phyloP scores from a whole-genome alignment of 2,113 vertebrate genomes.

The Takifugu flavidus region DNA sequence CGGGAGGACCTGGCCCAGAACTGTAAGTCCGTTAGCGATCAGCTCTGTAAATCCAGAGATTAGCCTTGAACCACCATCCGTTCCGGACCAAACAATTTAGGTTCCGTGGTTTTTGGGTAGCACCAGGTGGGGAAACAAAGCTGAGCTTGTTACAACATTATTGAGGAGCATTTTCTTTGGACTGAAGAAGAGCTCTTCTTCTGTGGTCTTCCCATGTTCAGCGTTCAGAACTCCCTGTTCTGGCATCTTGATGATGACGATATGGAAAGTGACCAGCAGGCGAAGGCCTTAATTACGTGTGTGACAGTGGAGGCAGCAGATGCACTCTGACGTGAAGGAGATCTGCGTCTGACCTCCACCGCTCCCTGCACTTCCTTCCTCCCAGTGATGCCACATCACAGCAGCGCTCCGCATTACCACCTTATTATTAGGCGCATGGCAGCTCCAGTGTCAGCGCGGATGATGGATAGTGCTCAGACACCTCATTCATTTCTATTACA shows the following conservation, averaged over 20 bases:
- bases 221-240: background rate
- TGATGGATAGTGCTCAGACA: conserved; percentile 88
- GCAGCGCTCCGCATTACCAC: conserved; percentile 11
- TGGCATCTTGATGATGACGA: conserved; percentile 17
- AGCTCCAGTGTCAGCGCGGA: conserved; percentile 38
- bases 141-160: too few species aligned
- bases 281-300: conserved; percentile 1
- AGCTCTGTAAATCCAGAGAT: too few species aligned
- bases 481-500: conserved; percentile 93
- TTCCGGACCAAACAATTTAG: too few species aligned
- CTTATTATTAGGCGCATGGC: conserved; percentile 42
- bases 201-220: background rate
- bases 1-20: too few species aligned
- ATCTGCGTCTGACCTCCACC: conserved; percentile 25
- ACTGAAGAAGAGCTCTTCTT: background rate
- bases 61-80: too few species aligned
- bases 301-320: background rate
- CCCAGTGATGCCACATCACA: conserved; percentile 19
- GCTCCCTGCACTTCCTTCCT: background rate
- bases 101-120: too few species aligned
- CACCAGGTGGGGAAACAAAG: too few species aligned
- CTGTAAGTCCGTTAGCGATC: too few species aligned
- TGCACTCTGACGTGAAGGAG: conserved; percentile 29
- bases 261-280: conserved; percentile 6
- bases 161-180: too few species aligned